Conservation (phyloP, 2,797 vertebrate genomes). For the Lerista edwardsae region DNA sequence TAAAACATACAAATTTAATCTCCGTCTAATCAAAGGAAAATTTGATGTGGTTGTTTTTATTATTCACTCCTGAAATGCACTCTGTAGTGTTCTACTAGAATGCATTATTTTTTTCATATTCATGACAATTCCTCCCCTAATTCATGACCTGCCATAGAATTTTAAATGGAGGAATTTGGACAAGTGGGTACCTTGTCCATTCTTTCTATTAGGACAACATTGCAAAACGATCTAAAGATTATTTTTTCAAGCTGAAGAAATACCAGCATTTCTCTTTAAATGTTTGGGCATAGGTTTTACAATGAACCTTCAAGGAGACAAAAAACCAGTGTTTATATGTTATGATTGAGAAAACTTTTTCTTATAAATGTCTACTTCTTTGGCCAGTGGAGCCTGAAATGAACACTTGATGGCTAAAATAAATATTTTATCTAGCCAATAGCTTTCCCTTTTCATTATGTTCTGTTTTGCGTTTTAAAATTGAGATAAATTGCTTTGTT, state of each 20-base stretch:
- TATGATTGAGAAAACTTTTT: conserved; percentile 28
- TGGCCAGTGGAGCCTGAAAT: conserved; percentile 35
- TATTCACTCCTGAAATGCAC: no score
- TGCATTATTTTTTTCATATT: not conserved
- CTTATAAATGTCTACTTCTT: conserved; percentile 36
- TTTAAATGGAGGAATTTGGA: not conserved
- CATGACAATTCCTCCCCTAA: not conserved
- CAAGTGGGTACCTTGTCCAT: not conserved
- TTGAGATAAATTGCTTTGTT: conserved; percentile 25
- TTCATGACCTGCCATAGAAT: not conserved
- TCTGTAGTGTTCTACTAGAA: no score
- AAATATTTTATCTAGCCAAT: conserved; percentile 29
- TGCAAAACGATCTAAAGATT: not conserved
- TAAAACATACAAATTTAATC: no score
- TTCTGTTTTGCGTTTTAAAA: conserved; percentile 10
- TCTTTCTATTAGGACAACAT: not conserved
- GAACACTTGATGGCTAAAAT: conserved; percentile 30
- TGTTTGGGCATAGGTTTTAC: not conserved
- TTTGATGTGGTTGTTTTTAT: no score
- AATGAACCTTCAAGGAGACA: not conserved
- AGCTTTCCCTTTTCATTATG: conserved; percentile 18
- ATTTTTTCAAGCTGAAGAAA: not conserved
- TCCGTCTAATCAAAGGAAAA: no score
- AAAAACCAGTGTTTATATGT: conserved; percentile 15
- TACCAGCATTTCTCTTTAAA: not conserved